phyloP scores from a whole-genome alignment of 2,888 invertebrate species.

The Acleris emargana region DNA sequence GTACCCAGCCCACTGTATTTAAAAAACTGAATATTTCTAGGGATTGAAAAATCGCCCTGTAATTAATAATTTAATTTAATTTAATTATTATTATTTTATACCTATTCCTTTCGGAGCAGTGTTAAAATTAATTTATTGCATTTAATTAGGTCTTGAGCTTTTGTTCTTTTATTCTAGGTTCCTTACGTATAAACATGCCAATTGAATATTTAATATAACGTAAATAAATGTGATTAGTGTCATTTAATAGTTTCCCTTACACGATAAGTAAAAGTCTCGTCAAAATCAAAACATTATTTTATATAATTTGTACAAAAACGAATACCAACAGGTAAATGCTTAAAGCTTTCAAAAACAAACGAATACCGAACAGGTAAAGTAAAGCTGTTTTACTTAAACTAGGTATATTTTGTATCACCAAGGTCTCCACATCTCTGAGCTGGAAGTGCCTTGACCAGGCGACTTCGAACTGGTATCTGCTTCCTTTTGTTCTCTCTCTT shows the following conservation, averaged over 20 bases:
- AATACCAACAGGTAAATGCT: constrained; percentile 36
- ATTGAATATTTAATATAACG: constrained; percentile 39
- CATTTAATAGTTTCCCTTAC: background rate
- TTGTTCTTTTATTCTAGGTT: constrained; percentile 3
- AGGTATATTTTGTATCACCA: constrained; percentile 54
- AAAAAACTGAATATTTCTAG: background rate
- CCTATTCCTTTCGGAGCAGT: too few relatives aligned
- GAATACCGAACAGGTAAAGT: constrained; percentile 68
- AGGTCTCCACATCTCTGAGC: constrained; percentile 75
- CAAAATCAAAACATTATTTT: constrained; percentile 25
- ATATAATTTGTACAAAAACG: constrained; percentile 27
- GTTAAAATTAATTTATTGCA: background rate
- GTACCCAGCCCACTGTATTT: background rate
- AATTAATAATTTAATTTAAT: too few relatives aligned
- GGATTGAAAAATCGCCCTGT: too few relatives aligned
- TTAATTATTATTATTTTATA: too few relatives aligned
- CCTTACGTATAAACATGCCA: constrained; percentile 43
- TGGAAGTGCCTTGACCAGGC: constrained; percentile 66
- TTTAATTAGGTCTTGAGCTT: constrained; percentile 17
- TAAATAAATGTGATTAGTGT: constrained; percentile 16
- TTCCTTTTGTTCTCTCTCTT: constrained; percentile 49
- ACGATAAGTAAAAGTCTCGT: background rate
- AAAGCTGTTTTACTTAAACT: constrained; percentile 52
- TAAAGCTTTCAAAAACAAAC: constrained; percentile 29
- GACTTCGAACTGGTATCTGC: constrained; percentile 63